Evolutionary conservation across 2,888 invertebrate genomes (phyloP).

Genomic region (Tortricodes alternella): DNA sequence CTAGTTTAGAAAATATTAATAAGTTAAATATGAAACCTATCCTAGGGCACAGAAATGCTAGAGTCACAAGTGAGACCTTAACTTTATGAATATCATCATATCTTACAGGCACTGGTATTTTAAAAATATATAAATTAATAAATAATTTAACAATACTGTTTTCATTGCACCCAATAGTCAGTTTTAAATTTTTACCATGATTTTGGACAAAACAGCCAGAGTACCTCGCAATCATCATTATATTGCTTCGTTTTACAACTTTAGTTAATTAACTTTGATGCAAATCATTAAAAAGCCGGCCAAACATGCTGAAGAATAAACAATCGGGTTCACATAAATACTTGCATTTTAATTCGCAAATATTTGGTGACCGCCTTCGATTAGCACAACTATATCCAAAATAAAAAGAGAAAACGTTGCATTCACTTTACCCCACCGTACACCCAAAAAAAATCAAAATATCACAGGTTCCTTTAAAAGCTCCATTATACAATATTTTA

Average conservation of each 20-base stretch:
- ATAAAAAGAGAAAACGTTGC: not conserved
- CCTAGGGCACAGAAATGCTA: conserved; percentile 54
- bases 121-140: conserved; percentile 37
- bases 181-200: conserved; percentile 2
- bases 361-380: conserved; percentile 14
- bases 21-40: conserved; percentile 47
- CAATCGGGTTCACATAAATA: conserved; percentile 9
- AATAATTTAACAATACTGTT: conserved; percentile 35
- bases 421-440: not conserved
- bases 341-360: conserved; percentile 12
- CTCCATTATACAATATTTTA: conserved; percentile 28
- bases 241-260: not conserved
- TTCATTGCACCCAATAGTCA: conserved; percentile 13
- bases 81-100: conserved; percentile 72
- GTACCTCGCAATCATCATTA: not conserved
- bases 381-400: conserved; percentile 5
- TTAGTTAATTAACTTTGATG: not conserved
- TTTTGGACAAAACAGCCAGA: not conserved
- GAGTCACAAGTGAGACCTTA: conserved; percentile 43
- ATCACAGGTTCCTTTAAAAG: conserved; percentile 65
- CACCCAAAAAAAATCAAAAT: conserved; percentile 47
- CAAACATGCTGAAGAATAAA: not conserved
- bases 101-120: conserved; percentile 78
- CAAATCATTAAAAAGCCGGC: not conserved
- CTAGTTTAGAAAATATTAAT: conserved; percentile 43